Evolutionary conservation across 2,888 invertebrate genomes (phyloP), one percentile per base, ranked within the genome.

Genomic region (Drosophila kuntzei): DNA sequence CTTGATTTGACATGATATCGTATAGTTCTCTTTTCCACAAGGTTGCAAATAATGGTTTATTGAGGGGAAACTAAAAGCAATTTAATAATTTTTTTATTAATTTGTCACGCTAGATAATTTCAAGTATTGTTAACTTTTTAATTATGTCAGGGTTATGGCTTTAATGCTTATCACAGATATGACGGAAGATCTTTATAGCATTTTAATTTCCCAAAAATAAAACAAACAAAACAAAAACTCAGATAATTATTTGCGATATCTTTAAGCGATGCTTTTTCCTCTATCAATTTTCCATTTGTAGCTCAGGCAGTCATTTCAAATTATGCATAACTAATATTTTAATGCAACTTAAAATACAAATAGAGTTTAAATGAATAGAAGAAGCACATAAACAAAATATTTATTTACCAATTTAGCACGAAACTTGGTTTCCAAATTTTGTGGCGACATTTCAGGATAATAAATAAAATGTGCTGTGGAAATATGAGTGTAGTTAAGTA

Each of bases 131-230:
- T 50, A 32, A 41, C 16, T 9, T 70, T 64, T 36, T 37, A 75
- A 73, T 74, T 61, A 58, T 71, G 65, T 41, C 71, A 75, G 11
- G 54, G 63, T 6, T 54, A 25, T 43, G 11, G 18, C 3, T 46
- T 63, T 63, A 53, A 41, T 41, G 29, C 44, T 9, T 16, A 11
- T 18, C 22, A 0, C 9, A 36, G 66, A 66, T 71, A 71, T 18
- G 53, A 8, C 6, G 43, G 11, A 6, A 20, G 22, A 25, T 37
- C 4, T 29, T 34, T n/a, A 36, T 12, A 34, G 8, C 12, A 25
- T 34, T 29, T 22, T 27, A 14, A 46, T 16, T 34, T 16, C 4
- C 43, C 14, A 57, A 65, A 18, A 25, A n/a, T n/a, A 20, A 5
- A 44, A 32, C 18, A 12, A 55, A 46, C 11, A 36, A 16, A 22